phyloP scores from a whole-genome alignment of 2,888 invertebrate genomes.

The Itoplectis maculator region DNA sequence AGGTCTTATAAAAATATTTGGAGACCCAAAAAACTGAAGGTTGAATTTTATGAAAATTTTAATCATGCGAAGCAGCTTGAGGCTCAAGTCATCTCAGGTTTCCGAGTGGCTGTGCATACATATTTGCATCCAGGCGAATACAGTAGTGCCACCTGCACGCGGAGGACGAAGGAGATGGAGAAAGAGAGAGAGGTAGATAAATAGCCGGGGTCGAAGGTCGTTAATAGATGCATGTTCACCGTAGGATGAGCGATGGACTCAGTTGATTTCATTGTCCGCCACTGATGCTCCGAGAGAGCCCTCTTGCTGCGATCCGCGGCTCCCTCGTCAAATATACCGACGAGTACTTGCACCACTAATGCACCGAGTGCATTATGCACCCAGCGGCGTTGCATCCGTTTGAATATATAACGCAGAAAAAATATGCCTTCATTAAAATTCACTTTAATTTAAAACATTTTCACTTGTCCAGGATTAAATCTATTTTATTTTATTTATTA shows the following conservation, averaged over 20 bases:
- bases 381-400: not conserved
- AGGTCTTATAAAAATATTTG: too few relatives aligned
- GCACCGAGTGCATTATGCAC: conserved; percentile 36
- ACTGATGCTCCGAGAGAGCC: conserved; percentile 44
- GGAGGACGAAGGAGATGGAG: conserved; percentile 13
- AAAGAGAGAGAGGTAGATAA: conserved; percentile 68
- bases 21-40: too few relatives aligned
- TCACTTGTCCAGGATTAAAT: too few relatives aligned
- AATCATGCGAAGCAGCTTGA: not conserved
- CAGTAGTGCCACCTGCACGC: not conserved
- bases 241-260: conserved; percentile 70
- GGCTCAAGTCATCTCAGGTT: not conserved
- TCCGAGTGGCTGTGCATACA: not conserved
- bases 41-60: conserved; percentile 15
- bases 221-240: conserved; percentile 73
- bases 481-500: too few relatives aligned
- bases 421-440: not conserved
- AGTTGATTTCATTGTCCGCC: conserved; percentile 73
- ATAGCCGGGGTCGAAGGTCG: conserved; percentile 74
- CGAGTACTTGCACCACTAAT: not conserved
- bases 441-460: too few relatives aligned
- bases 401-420: not conserved
- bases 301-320: conserved; percentile 23
- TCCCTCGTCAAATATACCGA: conserved; percentile 44
- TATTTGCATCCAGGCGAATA: not conserved